Evolutionary conservation across 2,888 invertebrate genomes (phyloP).

Genomic region (Apomyelois bistriatella): DNA sequence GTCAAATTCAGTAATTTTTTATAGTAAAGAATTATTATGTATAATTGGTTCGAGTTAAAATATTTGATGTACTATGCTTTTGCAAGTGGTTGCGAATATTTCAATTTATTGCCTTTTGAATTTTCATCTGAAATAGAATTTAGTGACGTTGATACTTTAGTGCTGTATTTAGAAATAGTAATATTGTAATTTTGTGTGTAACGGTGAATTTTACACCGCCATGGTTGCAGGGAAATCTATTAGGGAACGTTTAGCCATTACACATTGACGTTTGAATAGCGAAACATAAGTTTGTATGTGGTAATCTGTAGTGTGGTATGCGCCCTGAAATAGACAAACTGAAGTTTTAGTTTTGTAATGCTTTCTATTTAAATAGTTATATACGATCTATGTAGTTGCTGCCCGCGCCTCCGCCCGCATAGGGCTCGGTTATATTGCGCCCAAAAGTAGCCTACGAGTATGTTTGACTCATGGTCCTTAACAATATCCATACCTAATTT

Average conservation of each 20-base stretch:
- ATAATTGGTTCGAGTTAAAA: too few species aligned
- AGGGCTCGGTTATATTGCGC: too few species aligned
- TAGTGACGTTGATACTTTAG: slow-evolving; percentile 5
- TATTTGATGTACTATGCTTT: too few species aligned
- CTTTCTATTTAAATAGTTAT: too few species aligned
- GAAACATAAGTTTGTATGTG: neutral
- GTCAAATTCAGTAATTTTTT: too few species aligned
- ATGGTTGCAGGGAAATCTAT: slow-evolving; percentile 10
- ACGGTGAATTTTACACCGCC: slow-evolving; percentile 3
- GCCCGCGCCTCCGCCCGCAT: too few species aligned
- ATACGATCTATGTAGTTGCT: too few species aligned
- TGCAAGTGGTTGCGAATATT: slow-evolving; percentile 15
- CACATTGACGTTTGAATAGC: neutral
- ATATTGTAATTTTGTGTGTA: slow-evolving; percentile 6
- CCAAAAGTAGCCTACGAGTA: too few species aligned
- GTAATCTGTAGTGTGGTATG: neutral
- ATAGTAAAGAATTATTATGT: too few species aligned
- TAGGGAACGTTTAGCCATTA: neutral
- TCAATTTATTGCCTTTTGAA: slow-evolving; percentile 37
- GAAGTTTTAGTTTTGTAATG: too few species aligned
- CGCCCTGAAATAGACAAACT: neutral
- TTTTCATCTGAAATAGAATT: slow-evolving; percentile 44
- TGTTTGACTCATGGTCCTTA: too few species aligned
- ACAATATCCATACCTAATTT: too few species aligned
- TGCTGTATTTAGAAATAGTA: slow-evolving; percentile 4